Percentiles rank a stretch among this genome's conserved stretches.
Evolutionary conservation across 1,140 invertebrate species (phyloP).

Genomic region (Neodiprion pinetum): DNA sequence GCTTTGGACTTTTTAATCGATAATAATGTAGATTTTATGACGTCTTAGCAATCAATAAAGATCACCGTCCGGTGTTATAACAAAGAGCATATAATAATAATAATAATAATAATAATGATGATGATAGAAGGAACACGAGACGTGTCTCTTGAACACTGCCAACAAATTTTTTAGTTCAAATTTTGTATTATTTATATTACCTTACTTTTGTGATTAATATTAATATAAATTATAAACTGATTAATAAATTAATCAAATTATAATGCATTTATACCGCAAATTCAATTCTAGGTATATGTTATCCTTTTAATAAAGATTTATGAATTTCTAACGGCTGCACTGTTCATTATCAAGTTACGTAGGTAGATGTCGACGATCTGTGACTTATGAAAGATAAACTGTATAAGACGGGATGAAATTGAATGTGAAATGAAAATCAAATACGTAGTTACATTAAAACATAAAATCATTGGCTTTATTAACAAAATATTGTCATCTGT

Average conservation of each 20-base stretch:
- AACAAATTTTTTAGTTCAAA: constrained; percentile 45
- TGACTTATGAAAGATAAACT: neutral
- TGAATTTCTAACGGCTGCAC: constrained; percentile 28
- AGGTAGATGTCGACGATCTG: neutral
- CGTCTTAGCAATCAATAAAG: constrained; percentile 8
- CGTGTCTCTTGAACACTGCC: constrained; percentile 44
- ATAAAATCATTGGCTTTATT: constrained; percentile 18
- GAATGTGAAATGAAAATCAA: neutral
- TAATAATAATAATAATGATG: constrained; percentile 21
- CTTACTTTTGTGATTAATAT: constrained; percentile 26
- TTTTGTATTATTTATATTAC: constrained; percentile 45
- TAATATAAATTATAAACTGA: constrained; percentile 4
- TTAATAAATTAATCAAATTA: constrained; percentile 25
- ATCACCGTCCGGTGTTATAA: constrained; percentile 29
- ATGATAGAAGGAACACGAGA: constrained; percentile 31
- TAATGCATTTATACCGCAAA: constrained; percentile 33
- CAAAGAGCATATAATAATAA: constrained; percentile 31
- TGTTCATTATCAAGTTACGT: neutral
- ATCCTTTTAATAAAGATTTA: constrained; percentile 52
- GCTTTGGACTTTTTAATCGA: neutral
- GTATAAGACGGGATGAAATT: neutral
- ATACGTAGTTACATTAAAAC: neutral
- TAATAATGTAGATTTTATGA: neutral
- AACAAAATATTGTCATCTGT: constrained; percentile 25
- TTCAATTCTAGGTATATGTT: constrained; percentile 38